Evolutionary conservation across 2,888 invertebrate genomes (phyloP), one percentile per base, ranked within the genome.

Genomic region (Julus scandinavius): DNA sequence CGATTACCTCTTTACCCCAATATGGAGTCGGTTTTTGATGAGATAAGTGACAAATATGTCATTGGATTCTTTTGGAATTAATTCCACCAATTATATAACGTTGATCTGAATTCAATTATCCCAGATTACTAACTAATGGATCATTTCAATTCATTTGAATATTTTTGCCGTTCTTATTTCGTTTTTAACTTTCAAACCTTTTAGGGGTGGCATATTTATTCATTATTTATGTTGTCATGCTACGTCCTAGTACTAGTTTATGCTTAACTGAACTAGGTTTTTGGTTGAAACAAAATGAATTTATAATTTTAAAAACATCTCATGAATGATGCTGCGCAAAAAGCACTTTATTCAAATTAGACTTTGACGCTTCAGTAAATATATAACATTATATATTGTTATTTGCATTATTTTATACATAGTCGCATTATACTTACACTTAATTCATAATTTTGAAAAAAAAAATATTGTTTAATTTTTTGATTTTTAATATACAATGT

Each of bases 41-140:
- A 63, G 63, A 63, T 72, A 72, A 29, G 72, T 11, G 29, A 29
- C 72, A 29, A 72, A 11, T 29, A 11, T 72, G 72, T 29, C 72
- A 72, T 72, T 72, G 72, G 72, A 72, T 29, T 72, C 45, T 13
- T 72, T 9, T 29, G 29, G 9, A 72, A 29, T 72, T 11, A 72
- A 72, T 1, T 29, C 29, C 13, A 5, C 29, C 29, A 29, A 72
- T 72, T n/a, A 72, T 20, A n/a, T n/a, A 9, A 17, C 17, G 13
- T 13, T 63, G n/a, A 63, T 72, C 72, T 72, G 72, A 72, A 72
- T 72, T 72, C 38, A 9, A 72, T 72, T 72, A 72, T 29, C 72
- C 72, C 13, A 72, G 29, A 72, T 29, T 29, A 29, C 72, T 63
- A 63, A 63, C 63, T 63, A 20, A 20, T 63, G 63, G 20, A 17